Conservation (phyloP, 2,888 invertebrate genomes). For the Agrilus cyanescens region DNA sequence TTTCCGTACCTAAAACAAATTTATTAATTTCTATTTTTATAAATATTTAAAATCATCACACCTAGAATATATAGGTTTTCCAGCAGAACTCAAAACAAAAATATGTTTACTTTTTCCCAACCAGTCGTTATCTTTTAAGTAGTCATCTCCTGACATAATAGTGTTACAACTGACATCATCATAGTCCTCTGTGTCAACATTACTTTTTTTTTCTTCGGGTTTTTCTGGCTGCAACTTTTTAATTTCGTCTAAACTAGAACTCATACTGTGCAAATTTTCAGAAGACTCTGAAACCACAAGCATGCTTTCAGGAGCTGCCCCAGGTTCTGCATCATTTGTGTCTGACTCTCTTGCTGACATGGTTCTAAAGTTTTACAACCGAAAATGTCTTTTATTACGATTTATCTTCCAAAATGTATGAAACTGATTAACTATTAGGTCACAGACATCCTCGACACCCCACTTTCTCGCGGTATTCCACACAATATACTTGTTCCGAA, state of each 20-base stretch:
- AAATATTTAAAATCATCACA: constrained; percentile 27
- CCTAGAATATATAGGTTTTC: constrained; percentile 93
- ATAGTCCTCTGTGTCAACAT: constrained; percentile 21
- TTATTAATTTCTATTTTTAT: constrained; percentile 14
- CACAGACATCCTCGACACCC: too few relatives aligned
- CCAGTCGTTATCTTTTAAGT: constrained; percentile 61
- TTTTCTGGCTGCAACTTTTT: constrained; percentile 40
- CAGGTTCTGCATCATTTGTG: constrained; percentile 38
- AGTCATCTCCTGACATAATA: constrained; percentile 39
- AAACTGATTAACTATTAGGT: too few relatives aligned
- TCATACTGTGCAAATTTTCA: constrained; percentile 57
- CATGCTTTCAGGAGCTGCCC: constrained; percentile 52
- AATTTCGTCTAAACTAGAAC: constrained; percentile 48
- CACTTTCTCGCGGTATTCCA: too few relatives aligned
- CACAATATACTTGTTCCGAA: too few relatives aligned
- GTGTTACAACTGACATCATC: constrained; percentile 9
- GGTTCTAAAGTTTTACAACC: too few relatives aligned
- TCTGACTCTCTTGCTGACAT: too few relatives aligned
- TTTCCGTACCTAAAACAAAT: constrained; percentile 58
- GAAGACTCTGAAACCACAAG: constrained; percentile 59
- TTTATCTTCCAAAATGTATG: too few relatives aligned
- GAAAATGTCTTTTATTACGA: too few relatives aligned
- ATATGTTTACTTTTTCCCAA: constrained; percentile 78
- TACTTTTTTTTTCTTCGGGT: constrained; percentile 19
- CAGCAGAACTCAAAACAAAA: constrained; percentile 89